Evolutionary conservation across 2,113 vertebrate species (phyloP), one percentile per base, ranked within the genome.

Genomic region (Donacobius atricapilla): DNA sequence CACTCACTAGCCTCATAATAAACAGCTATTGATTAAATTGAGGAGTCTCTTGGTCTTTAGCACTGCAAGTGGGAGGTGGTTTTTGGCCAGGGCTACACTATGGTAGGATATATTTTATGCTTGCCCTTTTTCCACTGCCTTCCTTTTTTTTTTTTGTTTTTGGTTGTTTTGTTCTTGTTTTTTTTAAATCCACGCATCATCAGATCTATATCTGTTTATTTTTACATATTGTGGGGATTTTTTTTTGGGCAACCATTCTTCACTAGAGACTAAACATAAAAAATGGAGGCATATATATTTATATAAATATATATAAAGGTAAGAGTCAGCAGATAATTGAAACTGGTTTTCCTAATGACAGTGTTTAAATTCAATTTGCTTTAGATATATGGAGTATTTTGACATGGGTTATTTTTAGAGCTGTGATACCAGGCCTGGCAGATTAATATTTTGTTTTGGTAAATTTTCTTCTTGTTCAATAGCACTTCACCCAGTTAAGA

Each of bases 121-220:
- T 80, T 21, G 33, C 21, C 9, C 19, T 68, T 70, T 63, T 63
- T 79, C 79, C 4, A 33, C 23, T 2, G 0, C 4, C 7, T 4
- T 6, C 2, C 6, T 20, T 31, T 16, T 11, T 0, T n/a, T 18
- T 11, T 3, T 11, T 33, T 13, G 13, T 4, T 7, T 6, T 27
- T 23, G 3, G 7, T 5, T 13, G 3, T 16, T 11, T 6, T 9
- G 6, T 5, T 35, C 3, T 18, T 4, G 10, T n/a, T 11, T 40
- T 42, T 51, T 57, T 40, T 15, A 1, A 81, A 47, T 58, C 37
- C 48, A 25, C 35, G 37, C 11, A 21, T 50, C 47, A 66, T 83
- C 53, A 44, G 6, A 33, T 57, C 10, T n/a, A 1, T 51, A 33
- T 0, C 0, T 75, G 25, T 42, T 58, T 48, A 39, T 45, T 40